phyloP scores from a whole-genome alignment of 2,888 invertebrate species.

The Cordilura impudica region DNA sequence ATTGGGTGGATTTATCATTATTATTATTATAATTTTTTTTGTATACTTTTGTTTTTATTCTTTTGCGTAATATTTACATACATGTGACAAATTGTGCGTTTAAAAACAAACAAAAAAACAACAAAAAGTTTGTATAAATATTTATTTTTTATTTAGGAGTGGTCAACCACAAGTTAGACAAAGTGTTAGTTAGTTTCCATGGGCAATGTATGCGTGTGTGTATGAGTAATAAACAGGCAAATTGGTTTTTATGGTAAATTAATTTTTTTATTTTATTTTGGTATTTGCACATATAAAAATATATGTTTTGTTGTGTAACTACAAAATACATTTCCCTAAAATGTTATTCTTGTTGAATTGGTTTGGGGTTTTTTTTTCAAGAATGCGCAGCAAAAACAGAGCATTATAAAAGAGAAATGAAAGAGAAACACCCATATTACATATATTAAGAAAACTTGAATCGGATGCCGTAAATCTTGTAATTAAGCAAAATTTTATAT shows the following conservation, averaged over 20 bases:
- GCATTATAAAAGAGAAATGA: too few species aligned
- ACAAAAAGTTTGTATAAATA: neutral
- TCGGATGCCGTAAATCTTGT: too few species aligned
- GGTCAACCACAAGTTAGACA: conserved; percentile 47
- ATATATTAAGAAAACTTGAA: too few species aligned
- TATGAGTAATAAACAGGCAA: neutral
- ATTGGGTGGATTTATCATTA: neutral
- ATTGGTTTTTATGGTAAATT: neutral
- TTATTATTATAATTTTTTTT: neutral
- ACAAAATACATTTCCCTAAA: too few species aligned
- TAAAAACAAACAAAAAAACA: neutral
- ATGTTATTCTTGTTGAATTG: too few species aligned
- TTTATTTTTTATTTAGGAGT: conserved; percentile 31
- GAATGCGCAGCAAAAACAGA: too few species aligned
- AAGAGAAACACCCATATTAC: too few species aligned
- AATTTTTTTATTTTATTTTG: neutral
- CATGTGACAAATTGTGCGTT: conserved; percentile 1
- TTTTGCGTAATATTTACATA: neutral
- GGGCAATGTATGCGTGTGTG: neutral
- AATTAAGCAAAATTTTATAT: too few species aligned
- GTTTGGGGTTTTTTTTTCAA: too few species aligned
- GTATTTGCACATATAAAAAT: neutral
- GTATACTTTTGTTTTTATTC: too few species aligned
- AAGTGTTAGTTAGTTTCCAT: conserved; percentile 8
- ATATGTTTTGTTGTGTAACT: too few species aligned